Evolutionary conservation across 2,888 invertebrate genomes (phyloP).

Genomic region (Pterostichus niger): DNA sequence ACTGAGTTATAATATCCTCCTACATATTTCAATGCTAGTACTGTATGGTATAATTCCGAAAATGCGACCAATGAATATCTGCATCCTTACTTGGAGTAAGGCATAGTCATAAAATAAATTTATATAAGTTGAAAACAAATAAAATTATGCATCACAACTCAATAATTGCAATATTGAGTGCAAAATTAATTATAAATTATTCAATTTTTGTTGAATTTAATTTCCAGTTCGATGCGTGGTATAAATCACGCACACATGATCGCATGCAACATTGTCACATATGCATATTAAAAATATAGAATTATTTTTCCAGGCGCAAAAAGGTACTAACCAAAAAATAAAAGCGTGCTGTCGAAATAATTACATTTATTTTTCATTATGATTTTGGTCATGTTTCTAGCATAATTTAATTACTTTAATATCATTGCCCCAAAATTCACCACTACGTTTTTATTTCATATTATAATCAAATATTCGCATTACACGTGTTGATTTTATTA

Average conservation of each 20-base stretch:
- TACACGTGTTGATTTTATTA: constrained; percentile 49
- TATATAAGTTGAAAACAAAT: too few species aligned
- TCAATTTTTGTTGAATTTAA: constrained; percentile 26
- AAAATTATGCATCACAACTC: too few species aligned
- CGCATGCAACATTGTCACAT: constrained; percentile 5
- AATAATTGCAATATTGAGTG: not conserved
- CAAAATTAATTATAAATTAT: constrained; percentile 34
- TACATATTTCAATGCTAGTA: too few species aligned
- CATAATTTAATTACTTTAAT: constrained; percentile 55
- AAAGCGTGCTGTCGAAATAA: constrained; percentile 50
- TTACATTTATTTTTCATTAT: constrained; percentile 54
- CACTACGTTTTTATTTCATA: constrained; percentile 39
- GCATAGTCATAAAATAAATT: too few species aligned
- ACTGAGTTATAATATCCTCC: too few species aligned
- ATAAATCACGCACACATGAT: constrained; percentile 7
- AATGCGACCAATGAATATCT: too few species aligned
- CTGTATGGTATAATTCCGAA: too few species aligned
- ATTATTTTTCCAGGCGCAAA: constrained; percentile 20
- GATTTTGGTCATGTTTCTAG: constrained; percentile 56
- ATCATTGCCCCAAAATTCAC: constrained; percentile 56
- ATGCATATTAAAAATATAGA: constrained; percentile 34
- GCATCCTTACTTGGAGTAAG: too few species aligned
- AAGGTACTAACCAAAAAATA: constrained; percentile 27
- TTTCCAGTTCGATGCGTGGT: not conserved
- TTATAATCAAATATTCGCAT: constrained; percentile 44